Conservation (phyloP, 2,888 invertebrate species). For the Tenthredo distinguenda region DNA sequence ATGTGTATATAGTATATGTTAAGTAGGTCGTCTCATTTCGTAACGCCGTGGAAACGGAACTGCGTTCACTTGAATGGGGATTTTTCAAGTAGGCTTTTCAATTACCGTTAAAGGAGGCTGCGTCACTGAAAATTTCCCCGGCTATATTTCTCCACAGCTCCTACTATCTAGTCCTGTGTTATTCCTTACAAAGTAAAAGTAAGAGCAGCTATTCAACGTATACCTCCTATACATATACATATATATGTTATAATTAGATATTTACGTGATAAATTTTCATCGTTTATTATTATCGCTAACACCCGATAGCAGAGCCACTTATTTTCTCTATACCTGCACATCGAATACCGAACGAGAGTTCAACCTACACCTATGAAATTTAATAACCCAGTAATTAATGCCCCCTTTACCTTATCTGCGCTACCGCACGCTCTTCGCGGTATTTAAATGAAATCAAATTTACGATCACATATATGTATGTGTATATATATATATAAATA, state of each 20-base stretch:
- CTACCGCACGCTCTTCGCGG: neutral
- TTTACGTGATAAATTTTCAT: neutral
- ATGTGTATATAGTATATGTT: neutral
- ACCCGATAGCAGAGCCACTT: neutral
- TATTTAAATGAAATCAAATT: neutral
- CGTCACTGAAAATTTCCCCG: slow-evolving; percentile 22
- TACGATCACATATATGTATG: neutral
- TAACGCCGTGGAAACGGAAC: slow-evolving; percentile 18
- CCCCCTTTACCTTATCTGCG: neutral
- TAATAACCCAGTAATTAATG: slow-evolving; percentile 18
- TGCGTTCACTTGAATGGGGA: slow-evolving; percentile 42
- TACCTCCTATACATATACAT: neutral
- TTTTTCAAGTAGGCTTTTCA: slow-evolving; percentile 48
- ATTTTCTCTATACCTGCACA: neutral
- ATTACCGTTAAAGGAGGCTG: slow-evolving; percentile 41
- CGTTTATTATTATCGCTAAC: neutral
- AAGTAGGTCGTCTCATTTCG: slow-evolving; percentile 49
- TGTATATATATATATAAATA: neutral
- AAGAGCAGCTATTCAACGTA: neutral
- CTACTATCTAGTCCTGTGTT: neutral
- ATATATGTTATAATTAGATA: neutral
- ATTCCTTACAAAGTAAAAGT: neutral
- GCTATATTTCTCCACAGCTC: neutral
- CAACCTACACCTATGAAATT: slow-evolving; percentile 40
- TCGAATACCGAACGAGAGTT: neutral